phyloP scores from a whole-genome alignment of 2,113 vertebrate genomes.

The Nematolebias whitei region DNA sequence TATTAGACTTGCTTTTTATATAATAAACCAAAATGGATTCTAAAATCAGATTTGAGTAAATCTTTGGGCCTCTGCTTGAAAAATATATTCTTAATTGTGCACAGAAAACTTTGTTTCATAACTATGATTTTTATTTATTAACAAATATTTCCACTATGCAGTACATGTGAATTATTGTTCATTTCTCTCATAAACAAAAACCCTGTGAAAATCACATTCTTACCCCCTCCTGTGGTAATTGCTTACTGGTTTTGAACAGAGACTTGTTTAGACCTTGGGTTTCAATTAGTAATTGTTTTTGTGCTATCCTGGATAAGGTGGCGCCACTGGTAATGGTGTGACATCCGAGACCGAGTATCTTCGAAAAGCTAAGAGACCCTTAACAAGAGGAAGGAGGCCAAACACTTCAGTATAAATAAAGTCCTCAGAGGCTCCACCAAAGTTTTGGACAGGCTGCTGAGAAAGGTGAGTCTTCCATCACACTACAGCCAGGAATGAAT shows the following conservation, averaged over 20 bases:
- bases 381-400: conserved; percentile 59
- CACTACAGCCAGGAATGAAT: background rate
- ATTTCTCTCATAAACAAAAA: background rate
- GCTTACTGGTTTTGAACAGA: background rate
- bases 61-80: conserved; percentile 25
- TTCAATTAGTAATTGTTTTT: conserved; percentile 36
- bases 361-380: conserved; percentile 65
- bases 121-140: no score
- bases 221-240: background rate
- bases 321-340: conserved; percentile 59
- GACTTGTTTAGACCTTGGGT: conserved; percentile 14
- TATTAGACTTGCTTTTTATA: conserved; percentile 53
- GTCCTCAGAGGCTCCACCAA: conserved; percentile 17
- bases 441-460: conserved; percentile 52
- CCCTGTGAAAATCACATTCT: background rate
- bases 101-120: background rate
- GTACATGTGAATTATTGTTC: background rate
- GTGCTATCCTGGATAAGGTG: conserved; percentile 42
- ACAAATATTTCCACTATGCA: background rate
- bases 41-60: conserved; percentile 58
- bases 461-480: conserved; percentile 62
- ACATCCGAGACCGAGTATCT: conserved; percentile 58
- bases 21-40: conserved; percentile 61
- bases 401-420: conserved; percentile 73
- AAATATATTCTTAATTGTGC: background rate